A percentile compares a stretch with the other conserved stretches of the same genome.
Conservation (phyloP, 1,140 invertebrate genomes). For the Drosophila quadrilineata region DNA sequence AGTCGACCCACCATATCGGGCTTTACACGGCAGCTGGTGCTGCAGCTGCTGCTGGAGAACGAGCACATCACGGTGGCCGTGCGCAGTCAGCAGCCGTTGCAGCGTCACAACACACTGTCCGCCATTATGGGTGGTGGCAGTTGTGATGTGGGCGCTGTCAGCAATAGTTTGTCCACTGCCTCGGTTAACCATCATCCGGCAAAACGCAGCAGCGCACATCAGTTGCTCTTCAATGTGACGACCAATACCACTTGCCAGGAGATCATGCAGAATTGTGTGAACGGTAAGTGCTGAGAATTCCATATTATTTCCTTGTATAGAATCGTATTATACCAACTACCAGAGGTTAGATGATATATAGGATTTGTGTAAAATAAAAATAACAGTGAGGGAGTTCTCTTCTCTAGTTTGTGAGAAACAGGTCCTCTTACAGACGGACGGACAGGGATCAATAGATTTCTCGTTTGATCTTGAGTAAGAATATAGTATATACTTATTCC, state of each 20-base stretch:
- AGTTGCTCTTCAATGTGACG: conserved; percentile 87
- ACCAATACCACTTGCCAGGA: conserved; percentile 86
- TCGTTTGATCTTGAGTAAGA: too few species aligned
- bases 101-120: conserved; percentile 58
- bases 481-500: too few species aligned
- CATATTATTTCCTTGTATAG: background rate
- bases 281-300: conserved; percentile 47
- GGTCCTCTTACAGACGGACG: too few species aligned
- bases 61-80: conserved; percentile 90
- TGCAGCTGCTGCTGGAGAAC: conserved; percentile 92
- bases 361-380: too few species aligned
- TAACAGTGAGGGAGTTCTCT: too few species aligned
- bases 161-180: conserved; percentile 58
- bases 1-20: conserved; percentile 86
- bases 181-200: conserved; percentile 77
- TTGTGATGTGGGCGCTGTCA: conserved; percentile 28
- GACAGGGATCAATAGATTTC: too few species aligned
- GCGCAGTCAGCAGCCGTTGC: conserved; percentile 82
- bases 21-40: conserved; percentile 91
- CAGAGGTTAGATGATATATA: too few species aligned
- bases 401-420: too few species aligned
- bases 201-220: conserved; percentile 82
- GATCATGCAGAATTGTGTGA: conserved; percentile 81
- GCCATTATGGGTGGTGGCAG: conserved; percentile 47
- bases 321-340: too few species aligned